A percentile compares a stretch with the other conserved stretches of the same genome.
These are phyloP conservation scores for Acrossocheilus wenchowensis DNA, from an alignment of 2,797 vertebrate species.

Conservation along the genomic window DNA sequence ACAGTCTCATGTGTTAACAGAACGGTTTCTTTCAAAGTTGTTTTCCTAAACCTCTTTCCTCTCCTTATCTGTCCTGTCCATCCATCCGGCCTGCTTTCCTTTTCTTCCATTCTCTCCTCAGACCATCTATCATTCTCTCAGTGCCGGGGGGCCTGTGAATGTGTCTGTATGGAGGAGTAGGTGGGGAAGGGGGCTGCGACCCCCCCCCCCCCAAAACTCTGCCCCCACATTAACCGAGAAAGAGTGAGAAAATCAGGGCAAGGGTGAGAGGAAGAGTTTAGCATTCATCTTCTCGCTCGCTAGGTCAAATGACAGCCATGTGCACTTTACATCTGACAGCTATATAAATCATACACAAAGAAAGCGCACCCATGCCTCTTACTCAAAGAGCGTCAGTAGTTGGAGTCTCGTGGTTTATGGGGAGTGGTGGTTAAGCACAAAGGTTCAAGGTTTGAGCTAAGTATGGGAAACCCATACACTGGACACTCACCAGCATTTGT, in stretches of 20 bases:
- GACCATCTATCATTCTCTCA: slow-evolving; percentile 40
- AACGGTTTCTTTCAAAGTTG: slow-evolving; percentile 36
- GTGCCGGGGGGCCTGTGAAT: slow-evolving; percentile 37
- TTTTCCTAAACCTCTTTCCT: slow-evolving; percentile 72
- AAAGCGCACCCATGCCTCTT: slow-evolving; percentile 22
- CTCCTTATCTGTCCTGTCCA: slow-evolving; percentile 68
- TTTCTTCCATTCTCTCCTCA: slow-evolving; percentile 42
- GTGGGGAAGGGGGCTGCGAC: slow-evolving; percentile 32
- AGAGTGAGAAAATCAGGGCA: slow-evolving; percentile 35
- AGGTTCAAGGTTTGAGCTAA: slow-evolving; percentile 2
- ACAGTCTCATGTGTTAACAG: slow-evolving; percentile 36
- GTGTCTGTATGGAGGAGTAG: slow-evolving; percentile 18
- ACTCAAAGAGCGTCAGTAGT: neutral
- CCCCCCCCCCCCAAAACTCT: neutral
- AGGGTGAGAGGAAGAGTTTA: slow-evolving; percentile 37
- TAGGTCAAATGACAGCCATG: slow-evolving; percentile 24
- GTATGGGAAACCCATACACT: neutral
- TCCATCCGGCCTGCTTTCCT: slow-evolving; percentile 57
- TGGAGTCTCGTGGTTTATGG: neutral
- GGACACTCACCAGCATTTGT: neutral
- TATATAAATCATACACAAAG: slow-evolving; percentile 23
- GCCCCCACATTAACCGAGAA: slow-evolving; percentile 4
- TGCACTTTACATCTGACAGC: slow-evolving; percentile 20
- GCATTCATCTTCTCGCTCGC: slow-evolving; percentile 18
- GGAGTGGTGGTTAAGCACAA: slow-evolving; percentile 9